Base-by-base conservation (phyloP, 2,888 invertebrate genomes). In the Hetaerina titia region DNA sequence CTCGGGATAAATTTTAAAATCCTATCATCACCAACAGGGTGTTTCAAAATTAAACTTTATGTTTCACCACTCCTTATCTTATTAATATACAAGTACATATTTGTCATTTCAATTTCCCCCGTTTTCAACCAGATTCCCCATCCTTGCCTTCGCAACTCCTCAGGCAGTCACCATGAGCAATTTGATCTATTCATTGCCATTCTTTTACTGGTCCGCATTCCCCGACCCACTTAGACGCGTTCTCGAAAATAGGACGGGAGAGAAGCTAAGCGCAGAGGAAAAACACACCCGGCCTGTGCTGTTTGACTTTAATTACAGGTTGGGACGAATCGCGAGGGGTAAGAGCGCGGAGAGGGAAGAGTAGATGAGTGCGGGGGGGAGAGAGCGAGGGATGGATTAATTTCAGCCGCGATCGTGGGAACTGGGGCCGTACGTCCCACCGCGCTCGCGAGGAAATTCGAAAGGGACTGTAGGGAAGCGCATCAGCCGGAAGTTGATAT, bases 221-320 rank as follows among this genome's bases (percentile, higher is more conserved):
- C 25, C 81, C 31, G 22, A 81, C 81, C 15, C 81, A 31, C 11
- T 31, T 31, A 25, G 81, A n/a, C 25, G 81, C 81, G 2, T 22
- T 19, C 17, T 25, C 13, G 81, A 81, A 22, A 81, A 81, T 25
- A 31, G 81, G n/a, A 81, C 13, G 31, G 81, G 2, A 69, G n/a
- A 81, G 81, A 5, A 17, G 11, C 60, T 22, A 31, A 31, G 81
- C 19, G 22, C 69, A 22, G 81, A 25, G 31, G 31, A 81, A 81
- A 31, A 31, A 81, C 25, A 81, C 81, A 31, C 15, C 31, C 31
- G 22, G 64, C 64, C 56, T 74, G 92, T 92, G 69, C 69, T 56
- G 56, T 31, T 69, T 64, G 64, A 64, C 92, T 92, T 92, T 92
- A 92, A 92, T 92, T 92, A 92, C 92, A 92, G 92, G 92, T 92